Evolutionary conservation across 2,797 vertebrate species (phyloP), one percentile per base, ranked within the genome.

Genomic region (Sarcophilus harrisii): DNA sequence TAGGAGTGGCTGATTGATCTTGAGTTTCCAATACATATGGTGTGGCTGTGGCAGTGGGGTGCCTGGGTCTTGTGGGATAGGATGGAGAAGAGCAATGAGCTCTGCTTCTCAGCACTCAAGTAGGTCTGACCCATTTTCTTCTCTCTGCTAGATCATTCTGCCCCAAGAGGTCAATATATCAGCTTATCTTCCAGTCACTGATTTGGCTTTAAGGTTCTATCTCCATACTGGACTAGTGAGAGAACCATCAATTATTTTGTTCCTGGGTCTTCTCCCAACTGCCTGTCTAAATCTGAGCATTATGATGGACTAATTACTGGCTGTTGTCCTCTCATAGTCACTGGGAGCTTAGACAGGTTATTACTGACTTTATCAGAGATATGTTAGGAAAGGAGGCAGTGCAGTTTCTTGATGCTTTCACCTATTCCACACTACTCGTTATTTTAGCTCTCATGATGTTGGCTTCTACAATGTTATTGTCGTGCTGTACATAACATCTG

Each of bases 361-460:
- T 99, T 12, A 99, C 99, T 0, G 99, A 99, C 98, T 99, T 99
- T 1, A 99, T 99, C 99, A 99, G 0, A 99, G 99, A 45, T 99
- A 99, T 0, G 98, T 99, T 94, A 10, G 99, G 92, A 99, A 99
- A 98, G 60, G 99, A 52, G 99, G 99, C 98, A 99, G 98, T 1
- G 81, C 98, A 0, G 98, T 92, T 99, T 99, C 91, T 99, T 99
- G 66, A 38, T 98, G 2, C 98, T 99, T 93, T 99, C 99, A 0
- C 99, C 99, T 0, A 99, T 94, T 99, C 99, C 30, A 99, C 99
- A 0, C 99, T 99, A 90, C 99, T 99, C 57, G 99, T 98, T 99
- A 99, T 98, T 99, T 99, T 98, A 99, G 99, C 99, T 99, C 99
- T 97, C 98, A 99, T 0, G 99, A 99, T 0, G 99, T 99, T 90